phyloP scores from a whole-genome alignment of 2,797 vertebrate genomes.

The Brachyrhaphis roseni region DNA sequence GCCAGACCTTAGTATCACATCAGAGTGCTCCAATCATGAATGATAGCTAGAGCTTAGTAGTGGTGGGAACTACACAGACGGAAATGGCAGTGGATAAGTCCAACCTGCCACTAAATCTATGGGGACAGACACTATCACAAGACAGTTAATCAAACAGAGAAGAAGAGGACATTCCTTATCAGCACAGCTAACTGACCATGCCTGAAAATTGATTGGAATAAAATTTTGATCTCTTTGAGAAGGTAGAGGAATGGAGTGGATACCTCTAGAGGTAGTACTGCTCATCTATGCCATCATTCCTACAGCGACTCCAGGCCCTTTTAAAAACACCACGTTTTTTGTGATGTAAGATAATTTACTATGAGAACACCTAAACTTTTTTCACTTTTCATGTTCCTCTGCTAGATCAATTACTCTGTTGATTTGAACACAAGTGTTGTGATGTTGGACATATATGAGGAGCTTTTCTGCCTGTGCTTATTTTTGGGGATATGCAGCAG shows the following conservation, averaged over 20 bases:
- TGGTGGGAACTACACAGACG: slow-evolving; percentile 23
- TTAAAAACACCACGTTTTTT: neutral
- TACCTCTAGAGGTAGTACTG: neutral
- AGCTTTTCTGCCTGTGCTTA: neutral
- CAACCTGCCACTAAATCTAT: slow-evolving; percentile 50
- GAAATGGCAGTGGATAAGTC: slow-evolving; percentile 49
- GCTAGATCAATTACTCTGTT: neutral
- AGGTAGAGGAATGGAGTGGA: neutral
- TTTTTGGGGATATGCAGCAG: slow-evolving; percentile 8
- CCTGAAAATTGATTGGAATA: neutral
- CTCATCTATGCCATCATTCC: neutral
- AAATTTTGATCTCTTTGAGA: neutral
- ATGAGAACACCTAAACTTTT: neutral
- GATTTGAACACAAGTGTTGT: neutral
- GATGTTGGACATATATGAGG: neutral
- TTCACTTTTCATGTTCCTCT: neutral
- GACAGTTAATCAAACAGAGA: slow-evolving; percentile 5
- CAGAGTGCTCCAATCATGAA: slow-evolving; percentile 54
- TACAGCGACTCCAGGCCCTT: neutral
- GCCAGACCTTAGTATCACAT: slow-evolving; percentile 48
- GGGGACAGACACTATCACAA: slow-evolving; percentile 8
- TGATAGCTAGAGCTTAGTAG: slow-evolving; percentile 48
- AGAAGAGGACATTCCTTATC: slow-evolving; percentile 1
- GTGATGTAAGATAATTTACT: neutral
- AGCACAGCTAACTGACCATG: neutral